Evolutionary conservation across 2,888 invertebrate species (phyloP).

Genomic region (Chironomus tentans): DNA sequence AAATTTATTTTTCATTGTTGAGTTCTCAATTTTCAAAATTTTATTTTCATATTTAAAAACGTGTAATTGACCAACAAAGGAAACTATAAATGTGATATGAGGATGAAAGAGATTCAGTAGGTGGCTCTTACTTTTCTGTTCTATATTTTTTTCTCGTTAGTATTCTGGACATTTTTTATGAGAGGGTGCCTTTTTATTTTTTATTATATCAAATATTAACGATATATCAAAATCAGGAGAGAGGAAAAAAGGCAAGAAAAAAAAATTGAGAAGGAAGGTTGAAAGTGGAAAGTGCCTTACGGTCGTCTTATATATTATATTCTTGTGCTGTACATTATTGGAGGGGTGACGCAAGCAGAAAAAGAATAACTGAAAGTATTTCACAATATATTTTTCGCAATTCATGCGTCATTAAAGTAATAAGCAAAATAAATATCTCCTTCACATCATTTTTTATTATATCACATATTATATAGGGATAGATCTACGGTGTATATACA

Average conservation of each 20-base stretch:
- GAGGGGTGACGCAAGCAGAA: constrained; percentile 6
- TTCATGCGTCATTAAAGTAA: constrained; percentile 12
- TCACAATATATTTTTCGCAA: constrained; percentile 1
- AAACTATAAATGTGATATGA: neutral
- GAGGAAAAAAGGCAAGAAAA: neutral
- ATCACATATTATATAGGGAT: neutral
- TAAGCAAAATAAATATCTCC: constrained; percentile 4
- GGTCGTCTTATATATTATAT: neutral
- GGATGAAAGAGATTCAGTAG: neutral
- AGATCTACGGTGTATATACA: neutral
- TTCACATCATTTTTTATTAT: constrained; percentile 8
- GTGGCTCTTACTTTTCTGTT: neutral
- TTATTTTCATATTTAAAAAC: too few species aligned
- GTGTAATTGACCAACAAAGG: too few species aligned
- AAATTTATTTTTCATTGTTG: too few species aligned
- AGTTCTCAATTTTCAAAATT: too few species aligned
- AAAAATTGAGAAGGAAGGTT: neutral
- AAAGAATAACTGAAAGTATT: neutral
- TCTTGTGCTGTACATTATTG: neutral
- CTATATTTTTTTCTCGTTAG: neutral
- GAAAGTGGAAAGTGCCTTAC: neutral
- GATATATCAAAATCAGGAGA: constrained; percentile 16
- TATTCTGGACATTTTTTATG: constrained; percentile 17
- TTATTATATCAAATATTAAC: constrained; percentile 20
- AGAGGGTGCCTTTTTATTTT: constrained; percentile 5